A percentile compares a stretch with the other conserved stretches of the same genome.
Evolutionary conservation across 2,113 vertebrate genomes (phyloP).

Genomic region (Ivindomyrus marchei): DNA sequence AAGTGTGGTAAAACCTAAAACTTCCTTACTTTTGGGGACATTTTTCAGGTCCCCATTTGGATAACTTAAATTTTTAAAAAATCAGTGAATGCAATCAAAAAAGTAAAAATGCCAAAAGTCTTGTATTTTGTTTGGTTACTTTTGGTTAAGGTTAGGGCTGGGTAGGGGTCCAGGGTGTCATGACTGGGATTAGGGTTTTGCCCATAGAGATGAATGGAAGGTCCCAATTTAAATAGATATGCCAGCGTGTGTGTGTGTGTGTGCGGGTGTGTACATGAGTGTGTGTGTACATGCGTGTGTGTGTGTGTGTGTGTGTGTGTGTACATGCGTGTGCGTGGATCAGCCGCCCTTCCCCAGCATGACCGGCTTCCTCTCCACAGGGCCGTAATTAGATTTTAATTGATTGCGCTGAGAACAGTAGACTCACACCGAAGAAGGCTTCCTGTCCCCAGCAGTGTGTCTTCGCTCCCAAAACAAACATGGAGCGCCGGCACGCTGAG

Average conservation of each 20-base stretch:
- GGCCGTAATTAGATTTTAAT: constrained; percentile 6
- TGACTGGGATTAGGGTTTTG: too few relatives aligned
- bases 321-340: not conserved
- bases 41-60: too few relatives aligned
- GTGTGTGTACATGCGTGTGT: not conserved
- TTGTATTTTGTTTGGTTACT: too few relatives aligned
- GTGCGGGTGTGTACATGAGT: too few relatives aligned
- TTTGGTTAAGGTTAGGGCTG: too few relatives aligned
- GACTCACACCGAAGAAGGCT: not conserved
- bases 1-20: too few relatives aligned
- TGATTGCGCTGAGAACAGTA: not conserved
- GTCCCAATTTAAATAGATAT: not conserved
- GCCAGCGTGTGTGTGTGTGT: not conserved
- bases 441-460: not conserved
- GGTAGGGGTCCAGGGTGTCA: too few relatives aligned
- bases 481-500: not conserved
- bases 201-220: not conserved
- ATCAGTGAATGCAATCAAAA: too few relatives aligned
- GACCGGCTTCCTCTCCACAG: not conserved
- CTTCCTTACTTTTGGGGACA: too few relatives aligned
- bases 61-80: too few relatives aligned
- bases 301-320: constrained; percentile 4
- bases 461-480: not conserved
- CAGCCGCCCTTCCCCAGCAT: not conserved
- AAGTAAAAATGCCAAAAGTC: too few relatives aligned